phyloP scores from a whole-genome alignment of 2,888 invertebrate species.

The Euproctis similis region DNA sequence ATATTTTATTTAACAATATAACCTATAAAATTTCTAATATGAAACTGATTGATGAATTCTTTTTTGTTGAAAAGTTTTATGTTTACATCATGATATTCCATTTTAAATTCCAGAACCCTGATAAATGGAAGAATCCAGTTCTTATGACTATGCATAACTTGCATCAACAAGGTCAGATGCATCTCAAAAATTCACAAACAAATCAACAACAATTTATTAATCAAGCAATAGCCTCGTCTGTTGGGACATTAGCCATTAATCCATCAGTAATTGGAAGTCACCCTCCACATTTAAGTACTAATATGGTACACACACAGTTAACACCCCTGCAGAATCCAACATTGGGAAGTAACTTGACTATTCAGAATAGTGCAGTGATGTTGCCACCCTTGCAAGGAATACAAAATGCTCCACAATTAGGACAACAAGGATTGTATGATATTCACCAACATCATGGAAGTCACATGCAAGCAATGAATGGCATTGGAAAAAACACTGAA shows the following conservation, averaged over 20 bases:
- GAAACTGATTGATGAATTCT: background rate
- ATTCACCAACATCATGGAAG: constrained; percentile 66
- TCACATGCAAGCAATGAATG: constrained; percentile 71
- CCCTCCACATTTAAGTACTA: constrained; percentile 61
- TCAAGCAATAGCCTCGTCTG: constrained; percentile 65
- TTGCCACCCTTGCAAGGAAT: constrained; percentile 65
- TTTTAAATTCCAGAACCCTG: constrained; percentile 81
- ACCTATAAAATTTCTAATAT: background rate
- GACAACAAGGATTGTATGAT: constrained; percentile 70
- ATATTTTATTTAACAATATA: background rate
- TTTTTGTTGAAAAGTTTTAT: background rate
- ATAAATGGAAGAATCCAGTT: constrained; percentile 89
- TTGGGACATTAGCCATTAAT: constrained; percentile 64
- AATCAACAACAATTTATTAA: constrained; percentile 71
- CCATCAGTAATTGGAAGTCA: constrained; percentile 68
- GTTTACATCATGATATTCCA: background rate
- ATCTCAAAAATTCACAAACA: constrained; percentile 66
- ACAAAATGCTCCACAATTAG: constrained; percentile 69
- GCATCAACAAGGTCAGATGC: constrained; percentile 73
- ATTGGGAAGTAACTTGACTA: constrained; percentile 56
- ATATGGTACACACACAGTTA: constrained; percentile 74
- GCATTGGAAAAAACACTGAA: constrained; percentile 67
- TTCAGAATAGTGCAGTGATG: constrained; percentile 70
- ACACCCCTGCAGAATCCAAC: constrained; percentile 70
- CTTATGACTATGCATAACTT: constrained; percentile 74